A percentile compares a stretch with the other conserved stretches of the same genome.
Evolutionary conservation across 1,140 invertebrate genomes (phyloP).

Genomic region (Cotesia chilonis): DNA sequence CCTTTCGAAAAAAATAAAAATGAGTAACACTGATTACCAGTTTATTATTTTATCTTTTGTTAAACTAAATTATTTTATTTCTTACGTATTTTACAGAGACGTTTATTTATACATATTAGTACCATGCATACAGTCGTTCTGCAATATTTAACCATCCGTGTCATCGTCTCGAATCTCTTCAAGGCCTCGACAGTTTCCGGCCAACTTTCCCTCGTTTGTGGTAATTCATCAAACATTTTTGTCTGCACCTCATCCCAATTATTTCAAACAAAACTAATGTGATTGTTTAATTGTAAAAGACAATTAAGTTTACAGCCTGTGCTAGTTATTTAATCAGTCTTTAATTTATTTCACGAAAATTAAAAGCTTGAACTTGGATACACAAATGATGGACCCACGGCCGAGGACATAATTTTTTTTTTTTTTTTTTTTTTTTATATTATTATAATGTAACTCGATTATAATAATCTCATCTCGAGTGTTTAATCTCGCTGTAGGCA

Average conservation of each 20-base stretch:
- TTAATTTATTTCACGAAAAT: too few relatives aligned
- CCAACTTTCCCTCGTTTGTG: slow-evolving; percentile 18
- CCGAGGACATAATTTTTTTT: slow-evolving; percentile 11
- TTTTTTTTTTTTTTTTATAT: background rate
- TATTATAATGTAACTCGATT: background rate
- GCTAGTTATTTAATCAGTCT: too few relatives aligned
- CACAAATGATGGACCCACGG: slow-evolving; percentile 1
- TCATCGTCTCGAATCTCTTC: background rate
- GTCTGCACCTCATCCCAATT: background rate
- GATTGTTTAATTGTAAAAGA: too few relatives aligned
- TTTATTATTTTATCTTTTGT: background rate
- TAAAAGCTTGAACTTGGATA: background rate
- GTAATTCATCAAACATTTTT: slow-evolving; percentile 6
- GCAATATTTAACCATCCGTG: slow-evolving; percentile 14
- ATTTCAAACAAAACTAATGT: too few relatives aligned
- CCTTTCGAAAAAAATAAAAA: too few relatives aligned
- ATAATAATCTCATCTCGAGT: background rate
- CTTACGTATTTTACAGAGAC: background rate
- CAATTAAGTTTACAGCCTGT: too few relatives aligned
- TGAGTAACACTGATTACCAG: background rate
- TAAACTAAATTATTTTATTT: background rate
- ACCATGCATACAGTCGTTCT: background rate
- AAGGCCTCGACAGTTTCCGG: slow-evolving; percentile 8
- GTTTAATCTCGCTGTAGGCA: background rate
- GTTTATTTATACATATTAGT: background rate